A percentile compares a stretch with the other conserved stretches of the same genome.
These are phyloP conservation scores for Probosciger aterrimus DNA, from an alignment of 2,113 vertebrate genomes.

Conservation along the genomic window DNA sequence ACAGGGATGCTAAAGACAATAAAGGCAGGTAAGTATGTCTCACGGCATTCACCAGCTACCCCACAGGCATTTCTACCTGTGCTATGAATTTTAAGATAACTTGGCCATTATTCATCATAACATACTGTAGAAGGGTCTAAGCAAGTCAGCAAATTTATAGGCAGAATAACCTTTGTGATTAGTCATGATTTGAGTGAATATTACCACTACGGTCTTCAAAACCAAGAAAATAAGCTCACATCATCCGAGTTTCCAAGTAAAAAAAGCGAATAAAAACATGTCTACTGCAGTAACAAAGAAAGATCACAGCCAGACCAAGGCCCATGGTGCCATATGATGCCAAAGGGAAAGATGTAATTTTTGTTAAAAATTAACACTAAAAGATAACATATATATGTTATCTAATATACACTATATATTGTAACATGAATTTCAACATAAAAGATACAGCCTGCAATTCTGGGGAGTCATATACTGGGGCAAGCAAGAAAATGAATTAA, in stretches of 20 bases:
- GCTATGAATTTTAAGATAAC: accelerated
- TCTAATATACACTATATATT: neutral
- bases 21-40: accelerated
- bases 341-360: accelerated
- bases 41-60: accelerated
- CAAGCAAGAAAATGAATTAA: accelerated
- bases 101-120: accelerated
- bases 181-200: accelerated
- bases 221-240: neutral
- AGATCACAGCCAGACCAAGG: accelerated
- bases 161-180: neutral
- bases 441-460: neutral
- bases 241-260: neutral
- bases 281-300: accelerated
- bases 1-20: accelerated
- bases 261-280: accelerated
- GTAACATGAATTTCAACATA: neutral
- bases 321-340: accelerated
- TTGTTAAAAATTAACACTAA: neutral
- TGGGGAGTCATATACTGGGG: accelerated
- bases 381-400: neutral
- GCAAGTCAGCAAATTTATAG: neutral
- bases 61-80: accelerated
- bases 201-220: accelerated
- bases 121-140: neutral